Evolutionary conservation across 2,888 invertebrate genomes (phyloP), one percentile per base, ranked within the genome.

Genomic region (Metalampra italica): DNA sequence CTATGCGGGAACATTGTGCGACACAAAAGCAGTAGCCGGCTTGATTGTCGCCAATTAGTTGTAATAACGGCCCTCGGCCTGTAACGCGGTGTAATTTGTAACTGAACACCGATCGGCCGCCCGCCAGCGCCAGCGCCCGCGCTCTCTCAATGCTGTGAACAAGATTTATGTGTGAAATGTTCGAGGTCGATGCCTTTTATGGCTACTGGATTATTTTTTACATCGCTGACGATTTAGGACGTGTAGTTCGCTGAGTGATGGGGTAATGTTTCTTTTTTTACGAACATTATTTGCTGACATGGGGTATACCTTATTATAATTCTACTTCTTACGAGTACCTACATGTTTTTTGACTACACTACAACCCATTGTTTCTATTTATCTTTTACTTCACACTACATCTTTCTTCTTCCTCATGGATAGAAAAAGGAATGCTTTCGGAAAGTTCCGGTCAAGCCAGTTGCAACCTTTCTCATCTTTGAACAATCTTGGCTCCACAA

Each of bases 21-120:
- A 66, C 71, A 74, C 68, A 72, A 73, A n/a, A 74, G 45, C 32
- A 75, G 74, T 71, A 72, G 76, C 62, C 56, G 64, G 68, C 68
- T 75, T 82, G 83, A 86, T 85, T 85, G 86, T 82, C 78, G 76
- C 78, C 86, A 87, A 88, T 87, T 87, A 87, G 80, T 75, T 77
- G 74, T 82, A 86, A 86, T 88, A 79, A 78, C 79, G 75, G 78
- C 76, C 70, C 74, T 72, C 72, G 66, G 65, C 69, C 72, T 70
- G 64, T 72, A 72, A 71, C 76, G 72, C 70, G 71, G 65, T 68
- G 81, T 79, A 82, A 84, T 84, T 82, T 85, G 83, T 78, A 76
- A 67, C 64, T 64, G 65, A 66, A 65, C 70, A 66, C 45, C 49
- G 52, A 43, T 43, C 50, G 60, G 54, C 55, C 57, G 54, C 45